Evolutionary conservation across 2,113 vertebrate species (phyloP).

Genomic region (Podiceps cristatus): DNA sequence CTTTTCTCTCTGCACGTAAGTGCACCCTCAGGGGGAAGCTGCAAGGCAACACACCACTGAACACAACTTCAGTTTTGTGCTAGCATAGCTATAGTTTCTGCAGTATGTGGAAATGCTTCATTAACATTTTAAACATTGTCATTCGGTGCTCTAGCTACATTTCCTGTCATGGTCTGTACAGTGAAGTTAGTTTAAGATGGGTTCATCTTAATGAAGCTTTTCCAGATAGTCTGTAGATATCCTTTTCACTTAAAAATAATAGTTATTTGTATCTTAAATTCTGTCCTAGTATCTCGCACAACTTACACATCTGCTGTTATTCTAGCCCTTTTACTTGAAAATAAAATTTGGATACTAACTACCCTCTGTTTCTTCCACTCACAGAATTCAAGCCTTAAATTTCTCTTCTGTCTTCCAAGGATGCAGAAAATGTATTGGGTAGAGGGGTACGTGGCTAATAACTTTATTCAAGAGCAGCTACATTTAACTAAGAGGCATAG

Average conservation of each 20-base stretch:
- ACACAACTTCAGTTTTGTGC: neutral
- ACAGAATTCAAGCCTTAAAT: neutral
- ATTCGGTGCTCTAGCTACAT: neutral
- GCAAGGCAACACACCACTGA: neutral
- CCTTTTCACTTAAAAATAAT: neutral
- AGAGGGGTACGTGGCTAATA: neutral
- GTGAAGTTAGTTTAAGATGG: neutral
- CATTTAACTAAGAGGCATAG: neutral
- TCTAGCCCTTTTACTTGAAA: neutral
- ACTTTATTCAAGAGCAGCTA: neutral
- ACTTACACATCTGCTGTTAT: neutral
- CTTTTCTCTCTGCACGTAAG: neutral
- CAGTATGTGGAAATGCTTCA: neutral
- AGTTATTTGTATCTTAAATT: neutral
- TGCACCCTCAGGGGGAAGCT: neutral
- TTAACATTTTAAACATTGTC: neutral
- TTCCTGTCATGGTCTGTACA: neutral
- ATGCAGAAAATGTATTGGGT: neutral
- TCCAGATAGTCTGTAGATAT: neutral
- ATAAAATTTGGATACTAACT: neutral
- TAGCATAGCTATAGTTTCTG: neutral
- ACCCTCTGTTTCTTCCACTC: neutral
- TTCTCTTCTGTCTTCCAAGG: neutral
- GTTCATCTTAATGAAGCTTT: neutral
- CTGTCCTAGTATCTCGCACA: neutral